phyloP scores from a whole-genome alignment of 1,140 invertebrate genomes.

The Cyclina sinensis region DNA sequence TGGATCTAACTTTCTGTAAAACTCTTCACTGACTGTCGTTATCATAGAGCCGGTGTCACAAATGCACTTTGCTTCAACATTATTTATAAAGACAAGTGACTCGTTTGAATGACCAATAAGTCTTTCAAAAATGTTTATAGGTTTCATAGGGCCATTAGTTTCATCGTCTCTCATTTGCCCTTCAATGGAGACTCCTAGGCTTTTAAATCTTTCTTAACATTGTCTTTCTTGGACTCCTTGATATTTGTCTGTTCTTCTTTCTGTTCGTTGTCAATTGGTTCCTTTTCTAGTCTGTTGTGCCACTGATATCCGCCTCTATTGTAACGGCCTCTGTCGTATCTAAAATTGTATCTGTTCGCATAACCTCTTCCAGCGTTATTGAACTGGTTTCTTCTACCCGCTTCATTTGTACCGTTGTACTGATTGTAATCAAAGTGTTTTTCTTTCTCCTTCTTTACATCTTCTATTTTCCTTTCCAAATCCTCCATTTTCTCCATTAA shows the following conservation, averaged over 20 bases:
- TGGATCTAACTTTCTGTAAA: not conserved
- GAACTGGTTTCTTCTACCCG: not conserved
- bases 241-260: not conserved
- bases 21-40: not conserved
- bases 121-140: slow-evolving; percentile 13
- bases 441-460: not conserved
- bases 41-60: slow-evolving; percentile 13
- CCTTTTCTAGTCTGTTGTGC: not conserved
- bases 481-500: not conserved
- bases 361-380: not conserved
- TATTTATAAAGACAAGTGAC: not conserved
- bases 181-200: slow-evolving; percentile 5
- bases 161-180: no score
- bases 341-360: no score
- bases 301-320: not conserved
- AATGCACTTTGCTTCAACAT: not conserved
- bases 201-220: not conserved
- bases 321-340: not conserved
- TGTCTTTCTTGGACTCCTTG: not conserved
- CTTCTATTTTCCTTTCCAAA: slow-evolving; percentile 8
- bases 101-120: slow-evolving; percentile 8
- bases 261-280: not conserved
- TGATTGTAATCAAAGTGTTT: not conserved
- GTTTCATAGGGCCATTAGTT: not conserved
- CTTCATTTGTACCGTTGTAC: not conserved